Conservation (phyloP, 2,888 invertebrate genomes). For the Stomorhina lunata region DNA sequence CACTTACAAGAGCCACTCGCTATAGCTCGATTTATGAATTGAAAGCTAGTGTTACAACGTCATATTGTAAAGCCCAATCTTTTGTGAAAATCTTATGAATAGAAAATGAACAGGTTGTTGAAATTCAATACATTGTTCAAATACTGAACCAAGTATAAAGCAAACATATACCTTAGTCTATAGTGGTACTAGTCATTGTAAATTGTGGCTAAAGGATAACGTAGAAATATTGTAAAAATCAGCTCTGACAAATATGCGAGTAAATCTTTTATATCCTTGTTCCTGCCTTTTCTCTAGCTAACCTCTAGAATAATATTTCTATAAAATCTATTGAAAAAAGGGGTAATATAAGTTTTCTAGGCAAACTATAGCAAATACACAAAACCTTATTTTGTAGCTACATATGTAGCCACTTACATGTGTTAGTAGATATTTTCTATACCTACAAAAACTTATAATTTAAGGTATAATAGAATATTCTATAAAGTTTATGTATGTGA, state of each 20-base stretch:
- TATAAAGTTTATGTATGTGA: not conserved
- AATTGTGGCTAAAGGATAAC: no score
- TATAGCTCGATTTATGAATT: not conserved
- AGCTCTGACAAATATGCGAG: conserved; percentile 14
- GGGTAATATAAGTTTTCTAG: conserved; percentile 15
- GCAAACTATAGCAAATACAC: not conserved
- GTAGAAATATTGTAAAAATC: not conserved
- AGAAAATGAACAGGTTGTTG: conserved; percentile 58
- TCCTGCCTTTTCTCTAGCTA: not conserved
- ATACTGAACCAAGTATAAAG: not conserved
- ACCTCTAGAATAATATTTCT: no score
- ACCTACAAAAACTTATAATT: conserved; percentile 45
- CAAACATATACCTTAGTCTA: not conserved
- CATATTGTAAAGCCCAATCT: conserved; percentile 8
- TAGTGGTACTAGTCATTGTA: not conserved
- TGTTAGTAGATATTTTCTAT: not conserved
- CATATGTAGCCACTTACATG: not conserved
- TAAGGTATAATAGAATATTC: conserved; percentile 43
- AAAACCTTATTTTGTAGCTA: not conserved
- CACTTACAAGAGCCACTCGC: not conserved
- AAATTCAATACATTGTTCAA: conserved; percentile 62
- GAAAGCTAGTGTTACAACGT: not conserved
- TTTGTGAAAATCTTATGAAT: conserved; percentile 19
- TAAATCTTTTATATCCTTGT: not conserved
- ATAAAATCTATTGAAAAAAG: not conserved